Evolutionary conservation across 2,797 vertebrate genomes (phyloP), one percentile per base, ranked within the genome.

Genomic region (Cyclopterus lumpus): DNA sequence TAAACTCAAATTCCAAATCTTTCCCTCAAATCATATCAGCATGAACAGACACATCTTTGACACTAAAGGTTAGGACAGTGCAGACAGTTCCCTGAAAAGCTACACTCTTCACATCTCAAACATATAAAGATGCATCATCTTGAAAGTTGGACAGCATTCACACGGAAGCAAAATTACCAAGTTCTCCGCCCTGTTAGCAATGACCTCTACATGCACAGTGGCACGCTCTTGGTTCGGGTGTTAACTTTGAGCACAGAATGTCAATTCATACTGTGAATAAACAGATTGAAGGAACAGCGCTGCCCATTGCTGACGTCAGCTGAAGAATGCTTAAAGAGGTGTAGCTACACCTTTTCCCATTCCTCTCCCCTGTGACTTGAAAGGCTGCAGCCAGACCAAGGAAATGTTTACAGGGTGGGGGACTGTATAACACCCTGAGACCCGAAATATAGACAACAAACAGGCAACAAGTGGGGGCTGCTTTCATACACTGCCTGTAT

Each of bases 391-490:
- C 67, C 77, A 85, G 79, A 79, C 81, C 60, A 11, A 60, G 81
- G 89, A 91, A 92, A 91, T 89, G 88, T 92, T 94, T 92, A 84
- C 86, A 90, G 85, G 89, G 88, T 79, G 89, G 88, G 61, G 81
- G 59, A 79, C 75, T 66, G 48, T 62, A 71, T 66, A 80, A 88
- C 85, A 75, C 76, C 70, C 30, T 54, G 54, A 87, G 67, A 91
- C 67, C 70, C 36, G 77, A 77, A 88, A 86, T 51, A 84, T 73
- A 87, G 82, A 75, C 22, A 69, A 72, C 77, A 82, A 81, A 90
- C 61, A 84, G 24, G 15, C 78, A 82, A 76, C 55, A 72, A 65
- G 75, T 68, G 66, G 72, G 72, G 62, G 64, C 70, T 73, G 68
- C 78, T 74, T 62, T 77, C 62, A 77, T 61, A 69, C 58, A 64